A percentile compares a stretch with the other conserved stretches of the same genome.
Conservation (phyloP, 53 echinoderm and acorn worm genomes). For the Glandiceps talaboti region DNA sequence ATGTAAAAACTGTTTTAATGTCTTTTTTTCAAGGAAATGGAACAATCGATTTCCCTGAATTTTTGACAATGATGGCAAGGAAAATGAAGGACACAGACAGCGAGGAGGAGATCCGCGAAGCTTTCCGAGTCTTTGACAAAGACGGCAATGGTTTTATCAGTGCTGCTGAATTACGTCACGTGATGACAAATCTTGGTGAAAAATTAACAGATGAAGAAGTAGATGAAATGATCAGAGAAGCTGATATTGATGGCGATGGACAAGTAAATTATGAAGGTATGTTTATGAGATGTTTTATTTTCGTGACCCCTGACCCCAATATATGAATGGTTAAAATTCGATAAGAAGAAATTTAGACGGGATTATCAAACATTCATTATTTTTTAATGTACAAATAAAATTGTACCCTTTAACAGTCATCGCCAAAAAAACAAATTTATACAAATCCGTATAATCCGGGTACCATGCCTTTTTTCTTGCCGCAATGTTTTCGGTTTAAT, state of each 20-base stretch:
- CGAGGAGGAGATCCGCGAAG: slow-evolving; percentile 85
- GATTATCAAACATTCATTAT: too few species aligned
- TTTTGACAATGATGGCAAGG: slow-evolving; percentile 93
- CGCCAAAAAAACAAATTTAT: too few species aligned
- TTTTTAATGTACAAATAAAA: too few species aligned
- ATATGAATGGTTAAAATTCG: too few species aligned
- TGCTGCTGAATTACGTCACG: slow-evolving; percentile 87
- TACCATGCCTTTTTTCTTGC: too few species aligned
- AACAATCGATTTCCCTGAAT: slow-evolving; percentile 86
- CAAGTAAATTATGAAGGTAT: slow-evolving; percentile 87
- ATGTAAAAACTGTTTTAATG: too few species aligned
- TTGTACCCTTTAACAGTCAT: too few species aligned
- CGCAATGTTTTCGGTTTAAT: too few species aligned
- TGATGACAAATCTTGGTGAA: slow-evolving; percentile 94
- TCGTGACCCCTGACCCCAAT: too few species aligned
- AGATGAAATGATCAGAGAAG: slow-evolving; percentile 87
- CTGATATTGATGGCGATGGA: slow-evolving; percentile 83
- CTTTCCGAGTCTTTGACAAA: slow-evolving; percentile 87
- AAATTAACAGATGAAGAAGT: slow-evolving; percentile 90
- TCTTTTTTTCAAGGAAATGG: slow-evolving; percentile 62
- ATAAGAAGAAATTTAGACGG: too few species aligned
- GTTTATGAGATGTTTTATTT: too few species aligned
- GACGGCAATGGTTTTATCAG: slow-evolving; percentile 85
- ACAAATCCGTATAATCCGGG: too few species aligned
- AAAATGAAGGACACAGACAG: slow-evolving; percentile 74